Evolutionary conservation across 1,140 invertebrate species (phyloP), one percentile per base, ranked within the genome.

Genomic region (Aphidius ervi): DNA sequence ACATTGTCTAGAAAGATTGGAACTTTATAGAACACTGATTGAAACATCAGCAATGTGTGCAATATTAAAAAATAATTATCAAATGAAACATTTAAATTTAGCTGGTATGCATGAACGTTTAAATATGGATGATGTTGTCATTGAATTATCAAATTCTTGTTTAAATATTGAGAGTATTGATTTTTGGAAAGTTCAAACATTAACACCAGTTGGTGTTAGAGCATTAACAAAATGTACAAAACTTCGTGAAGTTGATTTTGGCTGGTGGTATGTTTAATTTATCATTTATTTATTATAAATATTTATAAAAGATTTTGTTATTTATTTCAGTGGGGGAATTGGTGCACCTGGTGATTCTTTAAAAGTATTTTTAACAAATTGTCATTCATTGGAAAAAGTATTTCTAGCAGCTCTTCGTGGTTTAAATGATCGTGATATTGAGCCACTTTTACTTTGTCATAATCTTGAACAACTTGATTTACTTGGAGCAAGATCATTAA

Each of bases 171-270:
- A 87, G 54, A 90, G 88, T 1, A 82, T 93, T 56, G 93, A 95
- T 74, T 86, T 93, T 65, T 96, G 93, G 93, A 91, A 94, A 74
- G 86, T 86, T 0, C 87, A 86, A 67, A 86, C 86, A 20, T 73
- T 95, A 40, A 89, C 89, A 1, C 82, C 87, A 2, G 74, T 80
- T 6, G 92, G 92, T 6, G 82, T 94, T 1, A 74, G 81, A 63
- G 83, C 85, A 9, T 75, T 96, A 4, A 80, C 85, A 1, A 78
- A 83, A n/a, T 93, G 90, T 69, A 78, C 67, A 59, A 79, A 86
- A 48, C 74, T 96, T 16, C 85, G 89, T 70, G 92, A 95, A 77
- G 76, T 95, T 20, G 93, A 96, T 80, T 82, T 96, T 59, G 92
- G 93, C 56, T 95, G 93, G 93, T 93, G 92, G 90, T 92, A 77